Conservation (phyloP, 2,888 invertebrate species). For the Phalera bucephala region DNA sequence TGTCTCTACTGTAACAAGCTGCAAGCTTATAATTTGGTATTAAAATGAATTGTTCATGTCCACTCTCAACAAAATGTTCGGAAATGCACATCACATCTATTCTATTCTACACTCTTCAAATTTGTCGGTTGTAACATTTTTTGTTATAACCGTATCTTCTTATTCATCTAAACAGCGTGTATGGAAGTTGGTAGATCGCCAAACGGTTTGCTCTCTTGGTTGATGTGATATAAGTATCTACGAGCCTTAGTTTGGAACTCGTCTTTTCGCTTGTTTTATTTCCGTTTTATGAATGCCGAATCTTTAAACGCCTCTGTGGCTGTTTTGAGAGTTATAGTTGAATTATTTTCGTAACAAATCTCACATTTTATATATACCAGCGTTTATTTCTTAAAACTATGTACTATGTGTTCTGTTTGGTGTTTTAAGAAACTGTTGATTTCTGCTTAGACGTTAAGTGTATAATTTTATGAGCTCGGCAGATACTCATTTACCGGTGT, state of each 20-base stretch:
- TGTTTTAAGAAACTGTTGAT: constrained; percentile 24
- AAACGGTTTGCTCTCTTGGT: constrained; percentile 40
- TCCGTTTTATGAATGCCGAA: constrained; percentile 8
- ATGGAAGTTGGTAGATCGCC: constrained; percentile 62
- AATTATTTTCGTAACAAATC: neutral
- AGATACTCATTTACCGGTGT: constrained; percentile 20
- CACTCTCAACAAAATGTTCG: too few species aligned
- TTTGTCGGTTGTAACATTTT: constrained; percentile 39
- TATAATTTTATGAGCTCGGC: constrained; percentile 28
- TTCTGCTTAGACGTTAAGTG: constrained; percentile 24
- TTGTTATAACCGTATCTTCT: constrained; percentile 43
- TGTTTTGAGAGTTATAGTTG: neutral
- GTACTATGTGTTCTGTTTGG: constrained; percentile 23
- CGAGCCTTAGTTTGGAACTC: constrained; percentile 7
- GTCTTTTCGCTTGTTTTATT: constrained; percentile 13
- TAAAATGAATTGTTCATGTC: too few species aligned
- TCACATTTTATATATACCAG: neutral
- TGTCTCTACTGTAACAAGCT: too few species aligned
- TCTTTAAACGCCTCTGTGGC: constrained; percentile 3
- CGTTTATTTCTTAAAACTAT: constrained; percentile 3
- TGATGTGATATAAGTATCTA: constrained; percentile 15
- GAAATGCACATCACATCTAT: too few species aligned
- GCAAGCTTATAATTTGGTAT: too few species aligned
- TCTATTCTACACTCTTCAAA: constrained; percentile 42
- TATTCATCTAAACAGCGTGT: constrained; percentile 31